Conservation (phyloP, 64 coral and sea anemone genomes). For the Anthopleura sola region DNA sequence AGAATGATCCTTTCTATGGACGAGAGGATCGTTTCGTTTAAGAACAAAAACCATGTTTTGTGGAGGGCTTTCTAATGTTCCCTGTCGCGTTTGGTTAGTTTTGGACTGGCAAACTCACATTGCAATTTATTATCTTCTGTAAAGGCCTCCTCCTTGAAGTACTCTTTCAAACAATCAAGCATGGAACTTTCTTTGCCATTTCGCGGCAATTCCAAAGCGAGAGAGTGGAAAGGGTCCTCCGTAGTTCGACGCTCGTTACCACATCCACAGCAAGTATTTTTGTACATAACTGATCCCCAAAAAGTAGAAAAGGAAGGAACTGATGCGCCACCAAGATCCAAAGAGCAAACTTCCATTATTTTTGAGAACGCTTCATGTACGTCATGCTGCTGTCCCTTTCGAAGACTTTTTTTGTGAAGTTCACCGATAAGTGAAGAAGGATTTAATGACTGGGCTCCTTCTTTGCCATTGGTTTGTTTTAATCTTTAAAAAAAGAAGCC, state of each 20-base stretch:
- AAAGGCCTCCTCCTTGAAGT: conserved; percentile 11
- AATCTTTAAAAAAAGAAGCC: neutral
- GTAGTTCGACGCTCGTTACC: neutral
- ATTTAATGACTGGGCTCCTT: neutral
- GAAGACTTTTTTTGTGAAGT: neutral
- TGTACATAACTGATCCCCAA: conserved; percentile 16
- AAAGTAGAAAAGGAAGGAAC: neutral
- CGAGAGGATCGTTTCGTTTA: neutral
- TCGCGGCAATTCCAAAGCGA: neutral
- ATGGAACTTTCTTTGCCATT: neutral
- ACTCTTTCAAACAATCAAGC: conserved; percentile 4
- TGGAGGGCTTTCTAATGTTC: neutral
- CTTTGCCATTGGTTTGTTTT: neutral
- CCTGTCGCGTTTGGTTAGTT: neutral
- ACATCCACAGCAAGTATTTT: neutral
- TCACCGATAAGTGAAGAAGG: neutral
- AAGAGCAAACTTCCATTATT: conserved; percentile 6
- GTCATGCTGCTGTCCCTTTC: too few relatives aligned
- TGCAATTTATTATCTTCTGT: neutral
- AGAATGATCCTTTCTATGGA: neutral
- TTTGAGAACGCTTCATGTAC: neutral
- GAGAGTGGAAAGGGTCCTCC: conserved; percentile 1
- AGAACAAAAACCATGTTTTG: neutral
- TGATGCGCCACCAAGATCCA: neutral
- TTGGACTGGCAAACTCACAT: neutral